Evolutionary conservation across 2,888 invertebrate genomes (phyloP), one percentile per base, ranked within the genome.

Genomic region (Sphaerolaimus hirsutus): DNA sequence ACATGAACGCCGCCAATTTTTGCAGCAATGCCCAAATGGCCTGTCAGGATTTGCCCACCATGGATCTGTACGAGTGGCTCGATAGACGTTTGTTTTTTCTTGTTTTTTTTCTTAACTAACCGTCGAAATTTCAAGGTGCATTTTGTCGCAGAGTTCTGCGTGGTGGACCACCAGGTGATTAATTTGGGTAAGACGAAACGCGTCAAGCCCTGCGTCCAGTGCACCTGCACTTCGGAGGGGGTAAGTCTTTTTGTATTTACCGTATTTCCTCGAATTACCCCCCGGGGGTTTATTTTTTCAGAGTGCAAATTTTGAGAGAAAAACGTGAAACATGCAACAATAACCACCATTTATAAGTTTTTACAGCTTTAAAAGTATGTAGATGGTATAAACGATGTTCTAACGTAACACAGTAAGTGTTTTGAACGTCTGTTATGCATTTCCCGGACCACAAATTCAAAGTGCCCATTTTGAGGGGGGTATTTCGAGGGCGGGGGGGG

Each of bases 181-280:
- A 53, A 53, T 24, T 46, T 59, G 23, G 60, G 61, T 25, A 55
- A 58, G 48, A 59, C 60, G 7, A 57, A 56, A 42, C 45, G 58
- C 32, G 56, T 61, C 19, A 62, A 58, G 3, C 61, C 61, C 2
- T 61, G 61, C 44, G 54, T 61, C 19, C 55, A 59, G 2, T 61
- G 61, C 45, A 61, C 61, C n/a, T 61, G 61, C 43, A 61, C 61
- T 2, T 44, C 54, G 1, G 59, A 61, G 49, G 61, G 61, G 26
- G 58, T 58, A 26, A 46, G 53, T 43, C 1, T n/a, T 5, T 26
- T 45, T 17, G 12, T n/a, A 35, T n/a, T n/a, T n/a, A n/a, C n/a
- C n/a, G n/a, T n/a, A n/a, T n/a, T n/a, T n/a, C n/a, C n/a, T n/a
- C n/a, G n/a, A n/a, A n/a, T n/a, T n/a, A n/a, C n/a, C n/a, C n/a